phyloP scores from a whole-genome alignment of 2,113 vertebrate species.

The Leiothrix lutea region DNA sequence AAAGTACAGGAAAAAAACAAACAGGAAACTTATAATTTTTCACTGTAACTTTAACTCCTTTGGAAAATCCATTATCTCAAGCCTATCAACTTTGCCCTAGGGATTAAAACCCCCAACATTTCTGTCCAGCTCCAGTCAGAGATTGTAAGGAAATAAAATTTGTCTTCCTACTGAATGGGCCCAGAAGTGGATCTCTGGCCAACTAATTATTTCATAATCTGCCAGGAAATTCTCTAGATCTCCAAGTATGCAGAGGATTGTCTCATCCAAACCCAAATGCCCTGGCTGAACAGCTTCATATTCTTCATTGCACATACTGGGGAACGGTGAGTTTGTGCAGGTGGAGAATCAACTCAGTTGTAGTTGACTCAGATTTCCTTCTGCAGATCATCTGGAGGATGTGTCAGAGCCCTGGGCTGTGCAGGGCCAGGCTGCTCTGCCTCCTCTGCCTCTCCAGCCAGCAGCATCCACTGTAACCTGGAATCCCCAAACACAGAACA shows the following conservation, averaged over 20 bases:
- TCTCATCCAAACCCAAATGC: not conserved
- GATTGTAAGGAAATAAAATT: not conserved
- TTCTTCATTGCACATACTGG: not conserved
- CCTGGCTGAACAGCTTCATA: not conserved
- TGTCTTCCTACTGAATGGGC: not conserved
- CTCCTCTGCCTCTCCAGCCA: not conserved
- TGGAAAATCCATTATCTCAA: conserved; percentile 5
- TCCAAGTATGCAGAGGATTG: not conserved
- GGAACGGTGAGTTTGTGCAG: not conserved
- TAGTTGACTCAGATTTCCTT: not conserved
- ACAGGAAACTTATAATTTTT: not conserved
- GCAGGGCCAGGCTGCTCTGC: not conserved
- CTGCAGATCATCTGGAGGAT: not conserved
- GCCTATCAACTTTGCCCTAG: not conserved
- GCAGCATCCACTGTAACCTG: not conserved
- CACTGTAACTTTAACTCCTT: not conserved
- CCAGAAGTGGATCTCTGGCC: not conserved
- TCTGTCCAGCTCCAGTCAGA: not conserved
- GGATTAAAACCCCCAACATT: not conserved
- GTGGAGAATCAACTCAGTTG: not conserved
- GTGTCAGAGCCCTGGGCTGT: not conserved
- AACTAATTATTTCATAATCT: conserved; percentile 17
- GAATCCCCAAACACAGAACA: not conserved
- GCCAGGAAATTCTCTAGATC: conserved; percentile 42
- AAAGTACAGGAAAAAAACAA: not conserved